Percentiles rank a stretch among this genome's conserved stretches.
Conservation (phyloP, 2,797 vertebrate species). For the Sebastes baramenuke region DNA sequence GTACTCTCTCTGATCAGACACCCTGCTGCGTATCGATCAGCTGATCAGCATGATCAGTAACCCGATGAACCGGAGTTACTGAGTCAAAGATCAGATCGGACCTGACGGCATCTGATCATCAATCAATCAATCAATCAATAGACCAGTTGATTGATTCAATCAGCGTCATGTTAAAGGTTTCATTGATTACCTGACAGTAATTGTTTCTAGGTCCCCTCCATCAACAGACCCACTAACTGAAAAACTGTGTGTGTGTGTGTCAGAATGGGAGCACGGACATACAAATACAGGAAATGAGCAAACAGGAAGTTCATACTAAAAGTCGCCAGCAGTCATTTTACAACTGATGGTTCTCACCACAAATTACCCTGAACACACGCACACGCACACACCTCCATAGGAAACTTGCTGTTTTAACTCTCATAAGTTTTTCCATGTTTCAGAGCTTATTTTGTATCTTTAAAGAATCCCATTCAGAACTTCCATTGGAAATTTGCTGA, state of each 20-base stretch:
- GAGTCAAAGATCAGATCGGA: no score
- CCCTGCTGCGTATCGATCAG: neutral
- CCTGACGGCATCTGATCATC: no score
- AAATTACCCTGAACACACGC: no score
- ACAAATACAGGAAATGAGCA: neutral
- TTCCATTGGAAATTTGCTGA: neutral
- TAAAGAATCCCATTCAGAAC: neutral
- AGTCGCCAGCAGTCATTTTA: neutral
- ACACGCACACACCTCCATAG: neutral
- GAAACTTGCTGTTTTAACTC: neutral
- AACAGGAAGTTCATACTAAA: neutral
- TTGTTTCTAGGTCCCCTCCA: neutral
- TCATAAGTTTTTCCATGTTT: no score
- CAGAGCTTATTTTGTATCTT: neutral
- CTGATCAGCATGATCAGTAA: neutral
- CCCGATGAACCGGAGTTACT: no score
- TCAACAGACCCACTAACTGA: no score
- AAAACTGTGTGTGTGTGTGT: neutral
- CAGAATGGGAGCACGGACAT: neutral
- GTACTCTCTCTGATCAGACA: conserved; percentile 1
- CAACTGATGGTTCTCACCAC: neutral
- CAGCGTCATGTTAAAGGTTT: neutral
- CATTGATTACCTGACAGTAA: neutral
- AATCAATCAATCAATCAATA: neutral
- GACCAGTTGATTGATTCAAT: neutral